phyloP scores from a whole-genome alignment of 1,140 invertebrate genomes.

The Heterodera carotae region DNA sequence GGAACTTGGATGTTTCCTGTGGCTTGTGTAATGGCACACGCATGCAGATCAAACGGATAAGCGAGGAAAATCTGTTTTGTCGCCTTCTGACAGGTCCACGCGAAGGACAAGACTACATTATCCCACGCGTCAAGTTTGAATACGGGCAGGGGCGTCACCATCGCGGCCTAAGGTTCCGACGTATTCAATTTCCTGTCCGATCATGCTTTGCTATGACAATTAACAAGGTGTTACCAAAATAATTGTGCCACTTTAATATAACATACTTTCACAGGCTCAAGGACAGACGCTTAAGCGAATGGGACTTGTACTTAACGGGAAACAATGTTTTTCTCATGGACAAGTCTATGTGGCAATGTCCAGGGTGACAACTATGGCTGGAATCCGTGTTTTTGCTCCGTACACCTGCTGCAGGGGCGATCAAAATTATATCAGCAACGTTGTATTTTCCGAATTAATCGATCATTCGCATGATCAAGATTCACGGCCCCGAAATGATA shows the following conservation, averaged over 20 bases:
- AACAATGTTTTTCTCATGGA: slow-evolving; percentile 66
- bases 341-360: slow-evolving; percentile 64
- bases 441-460: slow-evolving; percentile 33
- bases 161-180: not conserved
- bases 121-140: slow-evolving; percentile 8
- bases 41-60: not conserved
- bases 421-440: slow-evolving; percentile 9
- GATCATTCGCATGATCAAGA: too few relatives aligned
- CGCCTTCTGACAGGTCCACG: not conserved
- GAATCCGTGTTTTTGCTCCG: slow-evolving; percentile 3
- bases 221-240: slow-evolving; percentile 66
- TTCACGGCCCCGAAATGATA: too few relatives aligned
- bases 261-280: slow-evolving; percentile 65
- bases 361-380: slow-evolving; percentile 18
- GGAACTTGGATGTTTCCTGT: slow-evolving; percentile 1
- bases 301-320: slow-evolving; percentile 65
- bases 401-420: slow-evolving; percentile 3
- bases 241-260: not conserved
- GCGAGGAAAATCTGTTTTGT: not conserved
- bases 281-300: slow-evolving; percentile 66
- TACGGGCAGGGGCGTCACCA: slow-evolving; percentile 18
- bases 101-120: slow-evolving; percentile 9
- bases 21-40: slow-evolving; percentile 11
- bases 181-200: slow-evolving; percentile 69
- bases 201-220: slow-evolving; percentile 70